Conservation (phyloP, 2,113 vertebrate genomes). For the Periophthalmodon schlosseri region DNA sequence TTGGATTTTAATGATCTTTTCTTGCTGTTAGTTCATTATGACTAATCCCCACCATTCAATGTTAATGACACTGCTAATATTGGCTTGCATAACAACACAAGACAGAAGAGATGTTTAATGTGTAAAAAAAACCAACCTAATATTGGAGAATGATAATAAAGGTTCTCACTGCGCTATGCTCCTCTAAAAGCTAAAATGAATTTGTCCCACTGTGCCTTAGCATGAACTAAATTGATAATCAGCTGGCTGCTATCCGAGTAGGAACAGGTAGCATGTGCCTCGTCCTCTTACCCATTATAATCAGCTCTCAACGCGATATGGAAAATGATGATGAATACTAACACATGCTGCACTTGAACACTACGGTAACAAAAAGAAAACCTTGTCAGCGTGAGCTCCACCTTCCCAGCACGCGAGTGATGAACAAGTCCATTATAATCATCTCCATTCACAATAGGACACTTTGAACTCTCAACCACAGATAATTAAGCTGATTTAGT, state of each 20-base stretch:
- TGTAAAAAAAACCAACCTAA: background rate
- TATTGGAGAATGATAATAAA: slow-evolving; percentile 5
- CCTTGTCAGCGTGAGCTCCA: slow-evolving; percentile 32
- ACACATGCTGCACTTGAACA: slow-evolving; percentile 16
- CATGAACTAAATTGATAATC: slow-evolving; percentile 11
- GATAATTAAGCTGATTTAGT: slow-evolving; percentile 58
- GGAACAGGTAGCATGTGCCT: slow-evolving; percentile 14
- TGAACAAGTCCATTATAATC: slow-evolving; percentile 68
- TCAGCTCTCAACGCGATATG: slow-evolving; percentile 6
- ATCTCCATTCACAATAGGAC: slow-evolving; percentile 48
- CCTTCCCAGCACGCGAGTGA: slow-evolving; percentile 61
- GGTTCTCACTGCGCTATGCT: background rate
- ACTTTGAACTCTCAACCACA: slow-evolving; percentile 14
- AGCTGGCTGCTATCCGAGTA: slow-evolving; percentile 10
- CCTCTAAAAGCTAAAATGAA: slow-evolving; percentile 11
- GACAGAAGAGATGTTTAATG: slow-evolving; percentile 8
- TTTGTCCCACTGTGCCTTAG: background rate
- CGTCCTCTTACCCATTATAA: background rate
- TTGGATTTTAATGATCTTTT: slow-evolving; percentile 36
- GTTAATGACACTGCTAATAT: slow-evolving; percentile 27
- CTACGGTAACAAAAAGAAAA: slow-evolving; percentile 24
- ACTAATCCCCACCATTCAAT: slow-evolving; percentile 45
- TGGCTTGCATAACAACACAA: slow-evolving; percentile 8
- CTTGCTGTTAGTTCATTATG: slow-evolving; percentile 27
- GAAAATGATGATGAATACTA: slow-evolving; percentile 27